Evolutionary conservation across 2,888 invertebrate genomes (phyloP).

Genomic region (Ashinkailepas kermadecensis): DNA sequence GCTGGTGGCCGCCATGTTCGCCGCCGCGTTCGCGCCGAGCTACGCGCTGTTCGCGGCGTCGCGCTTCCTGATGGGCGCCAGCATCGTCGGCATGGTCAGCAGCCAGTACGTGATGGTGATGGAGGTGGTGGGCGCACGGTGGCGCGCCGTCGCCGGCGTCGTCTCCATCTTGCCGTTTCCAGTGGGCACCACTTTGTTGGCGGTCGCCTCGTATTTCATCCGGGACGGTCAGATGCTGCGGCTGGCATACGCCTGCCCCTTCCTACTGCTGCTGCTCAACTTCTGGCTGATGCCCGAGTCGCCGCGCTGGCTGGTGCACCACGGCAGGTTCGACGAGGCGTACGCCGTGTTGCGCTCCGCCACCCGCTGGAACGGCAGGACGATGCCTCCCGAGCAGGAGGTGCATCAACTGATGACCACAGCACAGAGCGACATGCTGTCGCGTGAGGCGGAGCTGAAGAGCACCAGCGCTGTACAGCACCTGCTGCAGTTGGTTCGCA

Average conservation of each 20-base stretch:
- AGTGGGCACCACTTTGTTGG: conserved; percentile 57
- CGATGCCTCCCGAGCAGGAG: neutral
- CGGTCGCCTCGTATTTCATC: conserved; percentile 56
- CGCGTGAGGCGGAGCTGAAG: neutral
- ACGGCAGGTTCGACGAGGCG: neutral
- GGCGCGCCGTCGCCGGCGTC: conserved; percentile 53
- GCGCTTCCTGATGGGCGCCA: conserved; percentile 30
- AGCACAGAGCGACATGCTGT: neutral
- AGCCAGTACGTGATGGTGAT: conserved; percentile 39
- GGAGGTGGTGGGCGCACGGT: conserved; percentile 54
- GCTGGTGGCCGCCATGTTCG: conserved; percentile 31
- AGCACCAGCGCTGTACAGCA: neutral
- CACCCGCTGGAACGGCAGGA: neutral
- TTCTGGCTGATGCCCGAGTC: conserved; percentile 64
- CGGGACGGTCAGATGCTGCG: conserved; percentile 61
- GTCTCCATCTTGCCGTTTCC: conserved; percentile 63
- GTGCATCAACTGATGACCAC: neutral
- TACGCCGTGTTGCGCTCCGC: neutral
- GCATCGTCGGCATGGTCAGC: conserved; percentile 27
- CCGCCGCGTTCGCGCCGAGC: conserved; percentile 31
- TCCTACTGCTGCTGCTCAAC: conserved; percentile 50
- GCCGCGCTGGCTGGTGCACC: conserved; percentile 61
- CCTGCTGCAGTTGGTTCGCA: neutral
- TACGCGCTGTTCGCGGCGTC: conserved; percentile 33
- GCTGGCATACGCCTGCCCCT: conserved; percentile 57